Base-by-base conservation (phyloP, 2,113 vertebrate genomes). In the Proteles cristata region DNA sequence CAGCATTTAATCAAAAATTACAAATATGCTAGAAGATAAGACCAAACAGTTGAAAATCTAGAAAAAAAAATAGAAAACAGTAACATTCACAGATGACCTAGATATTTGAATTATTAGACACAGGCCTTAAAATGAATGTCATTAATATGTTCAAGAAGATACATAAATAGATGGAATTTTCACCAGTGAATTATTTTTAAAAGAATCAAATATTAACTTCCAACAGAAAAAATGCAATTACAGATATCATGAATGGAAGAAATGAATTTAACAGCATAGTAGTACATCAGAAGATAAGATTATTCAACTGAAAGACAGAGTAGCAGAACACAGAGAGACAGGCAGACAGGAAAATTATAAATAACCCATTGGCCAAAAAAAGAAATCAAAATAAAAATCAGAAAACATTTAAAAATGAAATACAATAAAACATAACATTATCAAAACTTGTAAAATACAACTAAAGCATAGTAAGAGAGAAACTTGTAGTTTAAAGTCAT, bases 391-490 rank as follows among this genome's bases (percentile, higher is more conserved):
- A 48, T 43, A 33, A 77, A 48, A 87, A 81, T 81, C 81, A 74
- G 17, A 94, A 91, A 91, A 83, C 25, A 83, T 58, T 94, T 92
- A 45, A 14, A 95, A 90, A 92, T 45, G 77, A 84, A 92, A 84
- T 39, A 50, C 86, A 61, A 85, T 65, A 61, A 94, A 92, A 69
- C 28, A 35, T 10, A 69, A 55, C 26, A 55, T 92, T 76, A 83
- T 48, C 9, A 65, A 69, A 83, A 77, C 43, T 74, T 91, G 12
- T 84, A 88, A 92, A 96, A 79, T 77, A 63, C 28, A 92, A 65
- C 77, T 79, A 35, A 94, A 88, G 10, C 11, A 9, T 65, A 31
- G 69, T 88, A 15, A 45, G 9, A 79, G 79, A 53, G 19, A 96
- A 96, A 79, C 5, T 73, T 88, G 21, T 16, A 53, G 48, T 65